These are phyloP conservation scores for Aplocera efformata DNA, from an alignment of 2,888 invertebrate species.

Conservation along the genomic window DNA sequence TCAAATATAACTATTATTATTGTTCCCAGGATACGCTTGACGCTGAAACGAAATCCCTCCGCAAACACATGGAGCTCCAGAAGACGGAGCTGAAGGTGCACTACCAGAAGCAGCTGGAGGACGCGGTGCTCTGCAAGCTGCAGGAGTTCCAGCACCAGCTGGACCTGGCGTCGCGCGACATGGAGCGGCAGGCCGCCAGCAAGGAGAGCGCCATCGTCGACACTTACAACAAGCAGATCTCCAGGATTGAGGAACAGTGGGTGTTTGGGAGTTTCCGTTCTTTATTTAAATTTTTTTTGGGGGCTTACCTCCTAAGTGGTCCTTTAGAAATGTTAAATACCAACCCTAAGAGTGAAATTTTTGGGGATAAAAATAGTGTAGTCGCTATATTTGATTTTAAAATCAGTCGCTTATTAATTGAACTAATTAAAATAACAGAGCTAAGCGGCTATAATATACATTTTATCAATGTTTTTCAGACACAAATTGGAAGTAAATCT, in stretches of 20 bases:
- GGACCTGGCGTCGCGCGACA: conserved; percentile 53
- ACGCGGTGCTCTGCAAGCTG: conserved; percentile 87
- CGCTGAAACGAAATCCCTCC: conserved; percentile 73
- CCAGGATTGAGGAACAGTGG: conserved; percentile 82
- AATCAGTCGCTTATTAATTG: too few species aligned
- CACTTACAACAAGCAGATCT: conserved; percentile 85
- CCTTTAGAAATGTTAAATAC: too few species aligned
- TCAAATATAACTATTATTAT: too few species aligned
- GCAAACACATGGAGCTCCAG: conserved; percentile 81
- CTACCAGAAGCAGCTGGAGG: conserved; percentile 90
- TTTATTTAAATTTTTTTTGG: too few species aligned
- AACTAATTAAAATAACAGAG: too few species aligned
- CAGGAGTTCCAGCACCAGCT: conserved; percentile 87
- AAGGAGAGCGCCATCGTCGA: conserved; percentile 85
- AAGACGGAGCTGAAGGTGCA: conserved; percentile 85
- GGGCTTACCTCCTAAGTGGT: too few species aligned
- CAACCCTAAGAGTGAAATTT: too few species aligned
- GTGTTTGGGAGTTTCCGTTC: too few species aligned
- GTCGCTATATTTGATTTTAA: too few species aligned
- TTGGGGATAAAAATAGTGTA: too few species aligned
- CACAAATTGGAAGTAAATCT: conserved; percentile 88
- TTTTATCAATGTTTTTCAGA: too few species aligned
- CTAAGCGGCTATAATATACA: too few species aligned
- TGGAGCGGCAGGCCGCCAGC: conserved; percentile 3
- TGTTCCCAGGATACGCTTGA: conserved; percentile 70